phyloP scores from a whole-genome alignment of 1,140 invertebrate species.

The Conus ventricosus region DNA sequence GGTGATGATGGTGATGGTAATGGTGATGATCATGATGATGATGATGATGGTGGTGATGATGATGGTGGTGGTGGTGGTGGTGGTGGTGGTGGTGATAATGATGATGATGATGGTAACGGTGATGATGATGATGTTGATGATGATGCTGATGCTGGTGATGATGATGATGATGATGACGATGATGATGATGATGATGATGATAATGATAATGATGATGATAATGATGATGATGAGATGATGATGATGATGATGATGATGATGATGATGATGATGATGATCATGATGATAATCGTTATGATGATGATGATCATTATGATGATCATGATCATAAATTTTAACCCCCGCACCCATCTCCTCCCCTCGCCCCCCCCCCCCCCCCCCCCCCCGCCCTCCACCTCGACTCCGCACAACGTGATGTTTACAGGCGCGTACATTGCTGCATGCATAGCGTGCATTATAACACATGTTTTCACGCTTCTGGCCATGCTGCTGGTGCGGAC shows the following conservation, averaged over 20 bases:
- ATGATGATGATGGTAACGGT: neutral
- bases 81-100: neutral
- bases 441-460: too few relatives aligned
- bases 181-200: too few relatives aligned
- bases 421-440: too few relatives aligned
- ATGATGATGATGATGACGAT: neutral
- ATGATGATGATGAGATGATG: conserved; percentile 26
- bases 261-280: neutral
- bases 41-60: neutral
- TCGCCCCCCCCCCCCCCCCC: too few relatives aligned
- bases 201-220: neutral
- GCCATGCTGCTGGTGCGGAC: too few relatives aligned
- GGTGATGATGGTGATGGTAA: too few relatives aligned
- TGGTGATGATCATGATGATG: neutral
- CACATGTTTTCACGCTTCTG: too few relatives aligned
- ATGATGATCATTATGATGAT: neutral
- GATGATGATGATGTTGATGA: neutral
- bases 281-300: neutral
- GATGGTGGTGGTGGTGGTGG: neutral
- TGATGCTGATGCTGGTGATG: neutral
- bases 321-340: neutral
- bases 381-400: too few relatives aligned
- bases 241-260: conserved; percentile 17
- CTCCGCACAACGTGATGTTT: too few relatives aligned
- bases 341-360: neutral